These are phyloP conservation scores for Dendropsophus ebraccatus DNA, from an alignment of 2,113 vertebrate species.

Conservation along the genomic window DNA sequence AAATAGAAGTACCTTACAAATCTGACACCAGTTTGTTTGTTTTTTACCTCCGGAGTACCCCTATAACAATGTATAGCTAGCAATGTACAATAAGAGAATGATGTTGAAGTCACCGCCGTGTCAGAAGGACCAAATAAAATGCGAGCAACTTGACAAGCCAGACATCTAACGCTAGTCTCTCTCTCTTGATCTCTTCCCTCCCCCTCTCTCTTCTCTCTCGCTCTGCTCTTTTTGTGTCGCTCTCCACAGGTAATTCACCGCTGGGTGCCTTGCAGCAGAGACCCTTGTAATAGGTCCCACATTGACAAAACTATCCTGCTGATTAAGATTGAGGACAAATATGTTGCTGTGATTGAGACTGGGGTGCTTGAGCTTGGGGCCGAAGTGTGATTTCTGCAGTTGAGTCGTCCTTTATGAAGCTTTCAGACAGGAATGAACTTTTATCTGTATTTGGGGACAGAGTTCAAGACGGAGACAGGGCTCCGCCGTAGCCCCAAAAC, in stretches of 20 bases:
- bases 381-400: slow-evolving; percentile 85
- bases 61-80: too few relatives aligned
- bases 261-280: slow-evolving; percentile 99
- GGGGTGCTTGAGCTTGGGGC: slow-evolving; percentile 97
- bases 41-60: too few relatives aligned
- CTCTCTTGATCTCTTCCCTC: slow-evolving; percentile 30
- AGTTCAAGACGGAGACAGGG: slow-evolving; percentile 70
- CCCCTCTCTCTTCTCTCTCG: slow-evolving; percentile 17
- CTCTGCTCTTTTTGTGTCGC: slow-evolving; percentile 3
- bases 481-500: slow-evolving; percentile 66
- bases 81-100: too few relatives aligned
- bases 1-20: too few relatives aligned
- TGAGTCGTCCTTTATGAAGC: slow-evolving; percentile 59
- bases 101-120: background rate
- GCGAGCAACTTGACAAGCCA: background rate
- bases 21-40: too few relatives aligned
- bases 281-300: slow-evolving; percentile 93
- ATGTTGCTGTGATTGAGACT: slow-evolving; percentile 94
- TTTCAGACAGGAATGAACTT: slow-evolving; percentile 63
- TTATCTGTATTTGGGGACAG: slow-evolving; percentile 66
- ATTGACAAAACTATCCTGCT: slow-evolving; percentile 99
- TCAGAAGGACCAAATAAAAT: slow-evolving; percentile 28
- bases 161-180: slow-evolving; percentile 41
- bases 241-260: slow-evolving; percentile 95
- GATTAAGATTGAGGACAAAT: slow-evolving; percentile 98